These are phyloP conservation scores for Melinaea menophilus DNA, from an alignment of 2,888 invertebrate genomes.

Conservation along the genomic window DNA sequence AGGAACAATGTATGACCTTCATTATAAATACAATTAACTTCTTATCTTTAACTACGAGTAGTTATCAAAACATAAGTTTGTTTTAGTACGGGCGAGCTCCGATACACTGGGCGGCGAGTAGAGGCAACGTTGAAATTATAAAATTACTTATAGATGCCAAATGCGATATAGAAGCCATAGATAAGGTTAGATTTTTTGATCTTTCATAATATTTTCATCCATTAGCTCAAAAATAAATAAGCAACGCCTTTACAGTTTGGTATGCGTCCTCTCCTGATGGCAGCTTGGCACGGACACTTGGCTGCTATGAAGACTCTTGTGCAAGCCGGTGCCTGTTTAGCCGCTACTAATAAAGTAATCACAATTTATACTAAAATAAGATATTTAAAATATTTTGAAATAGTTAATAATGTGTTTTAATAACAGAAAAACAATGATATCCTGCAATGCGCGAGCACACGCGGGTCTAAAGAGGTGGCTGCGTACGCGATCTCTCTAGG, in stretches of 20 bases:
- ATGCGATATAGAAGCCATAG: conserved; percentile 85
- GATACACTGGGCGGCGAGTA: conserved; percentile 86
- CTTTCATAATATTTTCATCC: not conserved
- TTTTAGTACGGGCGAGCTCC: conserved; percentile 84
- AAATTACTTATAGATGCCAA: conserved; percentile 83
- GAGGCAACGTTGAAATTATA: conserved; percentile 84
- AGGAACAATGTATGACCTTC: conserved; percentile 79
- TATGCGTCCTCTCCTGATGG: conserved; percentile 85
- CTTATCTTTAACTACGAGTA: not conserved
- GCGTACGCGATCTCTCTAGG: conserved; percentile 79
- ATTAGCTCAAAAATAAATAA: not conserved
- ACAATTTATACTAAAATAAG: conserved; percentile 30
- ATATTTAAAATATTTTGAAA: not conserved
- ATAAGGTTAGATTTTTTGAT: conserved; percentile 75
- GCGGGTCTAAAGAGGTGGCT: conserved; percentile 77
- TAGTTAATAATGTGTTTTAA: conserved; percentile 5
- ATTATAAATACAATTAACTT: not conserved
- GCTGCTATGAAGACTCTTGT: conserved; percentile 84
- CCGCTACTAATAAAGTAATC: conserved; percentile 83
- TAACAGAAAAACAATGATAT: conserved; percentile 83
- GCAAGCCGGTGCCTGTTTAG: conserved; percentile 82
- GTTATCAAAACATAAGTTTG: conserved; percentile 13
- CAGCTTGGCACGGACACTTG: conserved; percentile 85
- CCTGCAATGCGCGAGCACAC: conserved; percentile 86
- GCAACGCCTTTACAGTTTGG: conserved; percentile 75